A percentile compares a stretch with the other conserved stretches of the same genome.
Conservation (phyloP, 2,797 vertebrate species). For the Poecilia wingei region DNA sequence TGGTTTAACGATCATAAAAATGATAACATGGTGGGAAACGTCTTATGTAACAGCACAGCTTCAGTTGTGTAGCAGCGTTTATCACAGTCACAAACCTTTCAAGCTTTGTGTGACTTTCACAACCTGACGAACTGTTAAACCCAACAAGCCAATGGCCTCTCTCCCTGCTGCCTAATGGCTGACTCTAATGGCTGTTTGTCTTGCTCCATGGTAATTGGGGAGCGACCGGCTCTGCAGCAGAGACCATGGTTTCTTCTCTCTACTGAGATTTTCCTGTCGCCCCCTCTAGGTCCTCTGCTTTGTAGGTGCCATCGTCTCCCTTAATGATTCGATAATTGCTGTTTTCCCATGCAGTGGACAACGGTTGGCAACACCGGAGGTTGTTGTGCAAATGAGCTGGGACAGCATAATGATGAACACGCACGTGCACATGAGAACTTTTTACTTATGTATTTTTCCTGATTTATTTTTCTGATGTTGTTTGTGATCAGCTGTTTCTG, state of each 20-base stretch:
- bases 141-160: slow-evolving; percentile 55
- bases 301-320: slow-evolving; percentile 59
- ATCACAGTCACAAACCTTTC: slow-evolving; percentile 42
- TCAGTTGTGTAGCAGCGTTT: slow-evolving; percentile 31
- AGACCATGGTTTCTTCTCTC: slow-evolving; percentile 46
- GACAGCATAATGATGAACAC: slow-evolving; percentile 47
- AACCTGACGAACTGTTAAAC: slow-evolving; percentile 62
- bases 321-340: slow-evolving; percentile 77
- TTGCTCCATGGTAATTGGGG: slow-evolving; percentile 79
- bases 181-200: slow-evolving; percentile 70
- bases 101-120: slow-evolving; percentile 61
- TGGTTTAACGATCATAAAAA: slow-evolving; percentile 17
- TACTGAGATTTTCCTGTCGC: slow-evolving; percentile 43
- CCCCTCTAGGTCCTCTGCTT: slow-evolving; percentile 59
- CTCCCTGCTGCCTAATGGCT: slow-evolving; percentile 70
- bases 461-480: not conserved
- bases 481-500: not conserved
- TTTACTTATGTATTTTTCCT: slow-evolving; percentile 1
- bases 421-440: slow-evolving; percentile 11
- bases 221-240: slow-evolving; percentile 55
- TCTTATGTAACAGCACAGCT: slow-evolving; percentile 11
- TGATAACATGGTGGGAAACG: not conserved
- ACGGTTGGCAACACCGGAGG: slow-evolving; percentile 52
- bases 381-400: slow-evolving; percentile 64
- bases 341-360: slow-evolving; percentile 59